Evolutionary conservation across 2,888 invertebrate species (phyloP).

Genomic region (Allophyes oxyacanthae): DNA sequence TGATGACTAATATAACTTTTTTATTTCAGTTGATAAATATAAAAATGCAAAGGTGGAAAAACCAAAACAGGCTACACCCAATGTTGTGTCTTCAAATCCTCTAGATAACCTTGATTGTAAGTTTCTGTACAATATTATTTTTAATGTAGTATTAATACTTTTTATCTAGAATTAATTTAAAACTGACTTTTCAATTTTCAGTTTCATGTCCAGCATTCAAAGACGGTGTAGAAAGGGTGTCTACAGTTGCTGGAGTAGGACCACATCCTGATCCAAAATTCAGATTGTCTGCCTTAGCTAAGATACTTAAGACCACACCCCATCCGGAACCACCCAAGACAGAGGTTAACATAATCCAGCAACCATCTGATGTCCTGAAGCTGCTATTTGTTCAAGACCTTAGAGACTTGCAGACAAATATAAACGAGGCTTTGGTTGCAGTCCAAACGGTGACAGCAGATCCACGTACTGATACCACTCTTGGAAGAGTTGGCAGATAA

Average conservation of each 20-base stretch:
- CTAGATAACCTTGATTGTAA: conserved; percentile 96
- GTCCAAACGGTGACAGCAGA: conserved; percentile 98
- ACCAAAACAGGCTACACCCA: conserved; percentile 91
- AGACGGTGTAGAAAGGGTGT: conserved; percentile 94
- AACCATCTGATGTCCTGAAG: conserved; percentile 91
- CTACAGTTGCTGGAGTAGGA: conserved; percentile 89
- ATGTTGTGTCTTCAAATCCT: conserved; percentile 94
- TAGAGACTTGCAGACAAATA: conserved; percentile 96
- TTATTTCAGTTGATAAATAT: conserved; percentile 91
- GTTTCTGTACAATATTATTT: conserved; percentile 68
- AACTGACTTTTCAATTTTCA: conserved; percentile 79
- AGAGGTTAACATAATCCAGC: conserved; percentile 74
- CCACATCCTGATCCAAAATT: conserved; percentile 83
- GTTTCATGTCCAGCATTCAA: conserved; percentile 95
- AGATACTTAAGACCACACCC: conserved; percentile 93
- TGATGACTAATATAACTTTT: conserved; percentile 8
- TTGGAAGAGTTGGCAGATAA: conserved; percentile 96
- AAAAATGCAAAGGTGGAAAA: conserved; percentile 91
- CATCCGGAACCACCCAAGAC: conserved; percentile 91
- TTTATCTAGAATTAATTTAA: background rate
- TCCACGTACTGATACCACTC: conserved; percentile 98
- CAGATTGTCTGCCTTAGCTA: conserved; percentile 91
- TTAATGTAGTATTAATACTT: no score
- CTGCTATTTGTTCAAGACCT: conserved; percentile 95
- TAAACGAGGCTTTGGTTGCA: conserved; percentile 97